A percentile compares a stretch with the other conserved stretches of the same genome.
Conservation (phyloP, 2,888 invertebrate genomes). For the Schizaphis graminum region DNA sequence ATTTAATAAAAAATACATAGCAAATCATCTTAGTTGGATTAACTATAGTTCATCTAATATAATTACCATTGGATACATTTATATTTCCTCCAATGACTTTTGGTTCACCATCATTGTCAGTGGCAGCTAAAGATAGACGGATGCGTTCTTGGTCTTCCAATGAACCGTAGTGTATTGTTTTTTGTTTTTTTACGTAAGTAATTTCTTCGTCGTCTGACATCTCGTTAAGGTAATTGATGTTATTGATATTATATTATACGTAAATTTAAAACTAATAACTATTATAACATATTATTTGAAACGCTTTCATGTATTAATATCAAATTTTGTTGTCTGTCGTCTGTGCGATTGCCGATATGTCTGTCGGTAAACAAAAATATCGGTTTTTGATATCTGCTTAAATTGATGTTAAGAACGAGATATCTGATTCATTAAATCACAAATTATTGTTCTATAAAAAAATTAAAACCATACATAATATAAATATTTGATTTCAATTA, state of each 20-base stretch:
- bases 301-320: background rate
- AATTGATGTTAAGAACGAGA: background rate
- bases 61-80: slow-evolving; percentile 78
- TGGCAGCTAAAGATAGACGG: slow-evolving; percentile 75
- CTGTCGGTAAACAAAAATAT: background rate
- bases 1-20: background rate
- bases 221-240: background rate
- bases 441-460: too few species aligned
- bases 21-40: slow-evolving; percentile 54
- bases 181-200: slow-evolving; percentile 80
- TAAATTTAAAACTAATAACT: background rate
- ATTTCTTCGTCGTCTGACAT: slow-evolving; percentile 88
- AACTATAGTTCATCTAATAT: slow-evolving; percentile 67
- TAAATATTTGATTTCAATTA: too few species aligned
- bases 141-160: slow-evolving; percentile 87
- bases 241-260: background rate
- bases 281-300: background rate
- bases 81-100: slow-evolving; percentile 76
- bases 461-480: too few species aligned
- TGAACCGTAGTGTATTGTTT: slow-evolving; percentile 90
- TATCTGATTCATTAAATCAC: background rate
- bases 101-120: slow-evolving; percentile 74
- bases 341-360: background rate
- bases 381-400: background rate
- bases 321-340: background rate